Conservation (phyloP, 2,888 invertebrate species). For the Torymus aiolomorphi region DNA sequence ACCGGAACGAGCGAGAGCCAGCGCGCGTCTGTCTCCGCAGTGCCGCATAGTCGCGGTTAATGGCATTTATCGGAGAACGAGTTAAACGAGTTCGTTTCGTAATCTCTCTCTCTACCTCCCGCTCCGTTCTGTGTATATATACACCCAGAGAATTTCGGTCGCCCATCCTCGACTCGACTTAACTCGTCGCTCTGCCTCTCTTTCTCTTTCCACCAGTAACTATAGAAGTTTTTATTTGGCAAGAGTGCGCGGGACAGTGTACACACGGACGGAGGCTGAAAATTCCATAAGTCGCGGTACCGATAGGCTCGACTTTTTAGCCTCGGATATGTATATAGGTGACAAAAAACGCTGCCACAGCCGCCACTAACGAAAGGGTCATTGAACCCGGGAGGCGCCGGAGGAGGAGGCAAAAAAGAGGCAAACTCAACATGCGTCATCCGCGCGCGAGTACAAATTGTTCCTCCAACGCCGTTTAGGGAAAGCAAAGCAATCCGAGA, state of each 20-base stretch:
- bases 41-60: slow-evolving; percentile 1
- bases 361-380: neutral
- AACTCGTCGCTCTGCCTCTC: no score
- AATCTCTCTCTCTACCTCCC: neutral
- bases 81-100: slow-evolving; percentile 24
- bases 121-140: no score
- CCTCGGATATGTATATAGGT: no score
- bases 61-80: slow-evolving; percentile 17
- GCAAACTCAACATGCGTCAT: neutral
- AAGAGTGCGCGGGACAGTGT: no score
- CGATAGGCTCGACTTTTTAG: no score
- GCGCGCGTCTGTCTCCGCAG: neutral
- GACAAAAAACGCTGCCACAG: no score
- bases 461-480: neutral
- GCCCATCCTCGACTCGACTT: no score
- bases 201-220: no score
- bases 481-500: slow-evolving; percentile 10
- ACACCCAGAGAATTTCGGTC: no score
- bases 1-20: neutral
- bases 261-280: no score
- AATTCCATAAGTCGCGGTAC: no score
- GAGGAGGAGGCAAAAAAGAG: neutral
- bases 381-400: neutral
- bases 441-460: neutral
- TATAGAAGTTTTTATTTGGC: no score